Conservation (phyloP, 2,797 vertebrate species). For the Brachyrhaphis roseni region DNA sequence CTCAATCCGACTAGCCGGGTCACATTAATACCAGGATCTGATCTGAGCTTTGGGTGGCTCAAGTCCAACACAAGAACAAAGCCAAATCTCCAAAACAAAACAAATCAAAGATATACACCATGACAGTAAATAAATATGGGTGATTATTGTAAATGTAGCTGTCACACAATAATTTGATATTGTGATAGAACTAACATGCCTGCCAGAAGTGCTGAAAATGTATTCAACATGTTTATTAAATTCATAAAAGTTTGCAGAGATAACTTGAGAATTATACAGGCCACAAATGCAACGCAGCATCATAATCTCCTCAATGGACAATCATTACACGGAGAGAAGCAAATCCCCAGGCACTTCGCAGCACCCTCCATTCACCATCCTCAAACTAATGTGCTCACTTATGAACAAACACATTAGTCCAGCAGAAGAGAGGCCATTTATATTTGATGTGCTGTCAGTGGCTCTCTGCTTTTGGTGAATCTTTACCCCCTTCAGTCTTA, state of each 20-base stretch:
- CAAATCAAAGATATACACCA: neutral
- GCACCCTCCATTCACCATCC: conserved; percentile 26
- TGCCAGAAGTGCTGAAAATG: neutral
- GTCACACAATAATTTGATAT: neutral
- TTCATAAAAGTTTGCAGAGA: conserved; percentile 24
- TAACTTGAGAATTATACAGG: conserved; percentile 24
- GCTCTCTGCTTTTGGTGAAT: conserved; percentile 40
- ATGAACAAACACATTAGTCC: conserved; percentile 82
- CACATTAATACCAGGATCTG: neutral
- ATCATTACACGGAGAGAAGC: conserved; percentile 51
- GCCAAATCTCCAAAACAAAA: neutral
- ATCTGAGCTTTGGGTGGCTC: neutral
- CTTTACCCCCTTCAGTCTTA: conserved; percentile 62
- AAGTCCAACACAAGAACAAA: neutral
- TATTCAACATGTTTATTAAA: conserved; percentile 13
- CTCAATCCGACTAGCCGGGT: neutral
- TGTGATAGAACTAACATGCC: neutral
- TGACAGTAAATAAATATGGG: neutral
- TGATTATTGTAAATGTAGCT: neutral
- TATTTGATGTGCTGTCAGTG: conserved; percentile 75
- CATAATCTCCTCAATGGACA: conserved; percentile 42
- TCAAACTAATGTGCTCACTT: conserved; percentile 72
- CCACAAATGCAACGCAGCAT: conserved; percentile 22
- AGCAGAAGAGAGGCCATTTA: conserved; percentile 65
- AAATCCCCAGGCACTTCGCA: conserved; percentile 67